A percentile compares a stretch with the other conserved stretches of the same genome.
Evolutionary conservation across 2,797 vertebrate genomes (phyloP).

Genomic region (Acipenser oxyrinchus): DNA sequence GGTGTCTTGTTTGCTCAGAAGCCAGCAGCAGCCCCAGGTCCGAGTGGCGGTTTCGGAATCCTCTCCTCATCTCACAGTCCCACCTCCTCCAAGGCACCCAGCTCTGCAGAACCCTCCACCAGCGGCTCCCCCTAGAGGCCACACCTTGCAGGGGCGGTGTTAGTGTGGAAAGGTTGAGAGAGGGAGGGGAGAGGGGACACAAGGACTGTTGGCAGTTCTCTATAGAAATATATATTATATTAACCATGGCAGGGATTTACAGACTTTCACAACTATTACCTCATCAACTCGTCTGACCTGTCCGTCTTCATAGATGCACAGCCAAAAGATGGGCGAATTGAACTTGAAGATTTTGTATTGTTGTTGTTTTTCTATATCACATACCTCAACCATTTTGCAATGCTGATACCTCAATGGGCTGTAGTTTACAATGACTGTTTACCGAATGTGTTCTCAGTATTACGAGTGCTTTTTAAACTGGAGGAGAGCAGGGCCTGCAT

Average conservation of each 20-base stretch:
- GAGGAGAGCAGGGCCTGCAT: too few relatives aligned
- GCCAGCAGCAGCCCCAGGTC: constrained; percentile 65
- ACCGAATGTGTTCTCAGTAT: too few relatives aligned
- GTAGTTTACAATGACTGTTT: too few relatives aligned
- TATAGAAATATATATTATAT: too few relatives aligned
- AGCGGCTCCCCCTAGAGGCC: constrained; percentile 75
- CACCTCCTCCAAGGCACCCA: constrained; percentile 79
- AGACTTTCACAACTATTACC: constrained; percentile 64
- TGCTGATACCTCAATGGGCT: too few relatives aligned
- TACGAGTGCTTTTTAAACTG: too few relatives aligned
- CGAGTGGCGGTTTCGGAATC: constrained; percentile 58
- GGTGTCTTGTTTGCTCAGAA: constrained; percentile 92
- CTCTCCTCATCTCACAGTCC: constrained; percentile 76
- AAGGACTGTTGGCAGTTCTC: too few relatives aligned
- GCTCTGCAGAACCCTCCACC: constrained; percentile 76
- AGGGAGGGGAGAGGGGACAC: too few relatives aligned
- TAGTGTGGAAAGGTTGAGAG: too few relatives aligned
- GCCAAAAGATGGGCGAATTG: constrained; percentile 64
- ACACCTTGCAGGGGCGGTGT: not conserved
- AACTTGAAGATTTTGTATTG: constrained; percentile 61
- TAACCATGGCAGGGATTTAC: constrained; percentile 16
- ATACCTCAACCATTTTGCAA: constrained; percentile 48
- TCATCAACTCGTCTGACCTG: constrained; percentile 55
- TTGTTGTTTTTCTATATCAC: constrained; percentile 49
- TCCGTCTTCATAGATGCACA: constrained; percentile 49